These are phyloP conservation scores for cattle (Bos taurus) DNA, from an alignment of 2,113 vertebrate species.

Conservation along the genomic window DNA sequence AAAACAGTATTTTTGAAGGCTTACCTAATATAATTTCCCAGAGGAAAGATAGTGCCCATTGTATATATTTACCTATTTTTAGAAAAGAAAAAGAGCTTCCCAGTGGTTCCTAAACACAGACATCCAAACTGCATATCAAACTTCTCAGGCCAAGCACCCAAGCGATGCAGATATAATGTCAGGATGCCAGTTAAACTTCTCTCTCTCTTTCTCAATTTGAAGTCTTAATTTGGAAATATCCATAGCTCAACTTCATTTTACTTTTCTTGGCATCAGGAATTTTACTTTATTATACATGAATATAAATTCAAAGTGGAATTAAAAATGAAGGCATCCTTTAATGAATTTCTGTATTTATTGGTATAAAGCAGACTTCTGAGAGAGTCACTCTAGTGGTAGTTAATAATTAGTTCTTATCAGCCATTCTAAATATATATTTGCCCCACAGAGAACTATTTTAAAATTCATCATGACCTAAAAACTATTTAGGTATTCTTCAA, in stretches of 20 bases:
- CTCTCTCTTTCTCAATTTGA: background rate
- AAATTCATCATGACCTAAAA: slow-evolving; percentile 42
- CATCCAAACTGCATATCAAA: background rate
- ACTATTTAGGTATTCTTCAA: slow-evolving; percentile 20
- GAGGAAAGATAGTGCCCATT: background rate
- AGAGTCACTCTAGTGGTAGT: background rate
- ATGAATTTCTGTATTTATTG: slow-evolving; percentile 43
- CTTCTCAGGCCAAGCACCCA: background rate
- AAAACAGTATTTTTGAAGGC: background rate
- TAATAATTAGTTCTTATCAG: slow-evolving; percentile 43
- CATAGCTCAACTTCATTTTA: background rate
- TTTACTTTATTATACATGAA: slow-evolving; percentile 36
- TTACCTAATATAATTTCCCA: background rate
- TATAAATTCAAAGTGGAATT: slow-evolving; percentile 1
- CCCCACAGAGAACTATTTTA: slow-evolving; percentile 37
- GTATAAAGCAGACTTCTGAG: background rate
- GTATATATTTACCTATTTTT: background rate
- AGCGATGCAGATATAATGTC: background rate
- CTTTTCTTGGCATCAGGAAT: slow-evolving; percentile 9
- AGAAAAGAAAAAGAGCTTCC: background rate
- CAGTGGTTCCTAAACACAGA: background rate
- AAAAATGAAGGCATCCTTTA: slow-evolving; percentile 30
- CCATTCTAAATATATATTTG: slow-evolving; percentile 48
- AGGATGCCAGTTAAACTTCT: background rate
- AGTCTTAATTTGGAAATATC: slow-evolving; percentile 35